A percentile compares a stretch with the other conserved stretches of the same genome.
Conservation (phyloP, 92 coral and sea anemone genomes). For the Epizoanthus fatuus region DNA sequence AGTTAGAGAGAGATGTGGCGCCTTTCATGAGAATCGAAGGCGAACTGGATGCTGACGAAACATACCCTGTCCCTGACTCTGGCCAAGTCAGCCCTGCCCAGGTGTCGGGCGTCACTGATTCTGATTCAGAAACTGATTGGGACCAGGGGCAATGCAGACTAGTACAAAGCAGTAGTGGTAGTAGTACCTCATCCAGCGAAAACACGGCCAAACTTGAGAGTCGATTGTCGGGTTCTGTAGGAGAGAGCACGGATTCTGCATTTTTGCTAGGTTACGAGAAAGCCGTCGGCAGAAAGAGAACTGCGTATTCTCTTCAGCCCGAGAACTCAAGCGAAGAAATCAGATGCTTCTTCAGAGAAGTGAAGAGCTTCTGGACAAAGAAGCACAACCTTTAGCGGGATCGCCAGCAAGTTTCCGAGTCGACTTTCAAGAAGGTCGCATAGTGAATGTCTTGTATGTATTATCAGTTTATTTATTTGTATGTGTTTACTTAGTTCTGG, state of each 20-base stretch:
- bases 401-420: not conserved
- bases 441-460: conserved; percentile 21
- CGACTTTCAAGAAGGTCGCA: conserved; percentile 9
- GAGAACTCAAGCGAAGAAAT: not conserved
- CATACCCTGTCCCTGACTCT: not conserved
- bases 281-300: not conserved
- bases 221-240: not conserved
- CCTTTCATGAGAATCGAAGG: not conserved
- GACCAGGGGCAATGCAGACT: not conserved
- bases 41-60: not conserved
- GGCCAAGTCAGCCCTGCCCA: conserved; percentile 1
- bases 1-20: not conserved
- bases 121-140: conserved; percentile 4
- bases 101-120: not conserved
- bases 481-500: no score
- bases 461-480: no score
- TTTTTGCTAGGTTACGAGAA: not conserved
- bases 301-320: not conserved
- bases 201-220: not conserved
- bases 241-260: not conserved
- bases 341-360: not conserved
- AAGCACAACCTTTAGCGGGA: conserved; percentile 9
- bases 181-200: not conserved
- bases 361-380: no score
- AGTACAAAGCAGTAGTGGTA: not conserved